Conservation (phyloP, 2,797 vertebrate species). For the Channallabes apus region DNA sequence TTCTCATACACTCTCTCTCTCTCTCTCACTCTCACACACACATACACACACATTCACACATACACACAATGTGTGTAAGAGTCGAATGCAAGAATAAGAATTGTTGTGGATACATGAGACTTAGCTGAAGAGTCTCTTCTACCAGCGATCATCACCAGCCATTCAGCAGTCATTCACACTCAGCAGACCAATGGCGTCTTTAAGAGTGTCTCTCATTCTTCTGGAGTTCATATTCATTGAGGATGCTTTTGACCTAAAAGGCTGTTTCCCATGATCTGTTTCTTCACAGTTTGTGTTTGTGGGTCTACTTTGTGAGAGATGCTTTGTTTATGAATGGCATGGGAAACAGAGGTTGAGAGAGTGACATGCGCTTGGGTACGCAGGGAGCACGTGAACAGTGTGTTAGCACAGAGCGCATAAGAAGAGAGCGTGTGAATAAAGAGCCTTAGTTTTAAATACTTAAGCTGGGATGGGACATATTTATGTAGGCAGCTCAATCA, state of each 20-base stretch:
- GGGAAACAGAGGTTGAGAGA: conserved; percentile 55
- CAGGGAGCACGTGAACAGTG: conserved; percentile 34
- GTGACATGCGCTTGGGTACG: conserved; percentile 41
- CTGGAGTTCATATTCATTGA: conserved; percentile 50
- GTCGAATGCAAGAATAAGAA: conserved; percentile 51
- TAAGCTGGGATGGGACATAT: background rate
- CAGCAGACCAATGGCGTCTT: conserved; percentile 45
- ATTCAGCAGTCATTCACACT: conserved; percentile 40
- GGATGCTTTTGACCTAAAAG: conserved; percentile 49
- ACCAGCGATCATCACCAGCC: conserved; percentile 29
- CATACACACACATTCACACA: conserved; percentile 25
- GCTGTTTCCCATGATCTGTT: conserved; percentile 55
- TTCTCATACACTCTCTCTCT: conserved; percentile 28
- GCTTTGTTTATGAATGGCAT: conserved; percentile 58
- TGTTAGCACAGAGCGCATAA: conserved; percentile 18
- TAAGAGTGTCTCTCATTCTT: conserved; percentile 51
- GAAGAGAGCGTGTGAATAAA: conserved; percentile 29
- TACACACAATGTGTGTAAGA: conserved; percentile 40
- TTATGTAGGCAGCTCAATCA: conserved; percentile 15
- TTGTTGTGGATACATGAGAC: conserved; percentile 59
- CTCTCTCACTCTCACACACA: conserved; percentile 21
- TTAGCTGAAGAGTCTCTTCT: conserved; percentile 37
- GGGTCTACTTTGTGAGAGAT: conserved; percentile 48
- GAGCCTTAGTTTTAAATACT: conserved; percentile 27
- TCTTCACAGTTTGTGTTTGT: conserved; percentile 58